These are phyloP conservation scores for Rhodeus uyekii DNA, from an alignment of 2,797 vertebrate genomes.

Conservation along the genomic window DNA sequence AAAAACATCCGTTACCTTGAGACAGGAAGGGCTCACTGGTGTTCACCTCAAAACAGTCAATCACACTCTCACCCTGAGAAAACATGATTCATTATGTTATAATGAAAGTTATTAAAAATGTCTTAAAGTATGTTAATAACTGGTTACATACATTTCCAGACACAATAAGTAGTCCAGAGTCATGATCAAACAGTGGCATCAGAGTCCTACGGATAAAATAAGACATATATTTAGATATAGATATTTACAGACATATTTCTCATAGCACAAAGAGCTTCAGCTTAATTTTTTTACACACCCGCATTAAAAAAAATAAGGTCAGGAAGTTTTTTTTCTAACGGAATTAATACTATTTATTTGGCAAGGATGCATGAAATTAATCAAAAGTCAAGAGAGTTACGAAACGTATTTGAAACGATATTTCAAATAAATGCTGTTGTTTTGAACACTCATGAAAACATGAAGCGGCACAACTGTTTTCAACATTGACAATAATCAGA, in stretches of 20 bases:
- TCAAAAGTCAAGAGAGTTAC: background rate
- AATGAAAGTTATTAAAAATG: background rate
- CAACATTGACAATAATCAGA: background rate
- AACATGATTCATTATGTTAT: background rate
- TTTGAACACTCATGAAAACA: background rate
- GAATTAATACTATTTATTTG: background rate
- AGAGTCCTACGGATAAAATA: conserved; percentile 72
- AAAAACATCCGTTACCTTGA: conserved; percentile 74
- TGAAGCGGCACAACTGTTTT: background rate
- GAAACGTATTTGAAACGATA: too few species aligned
- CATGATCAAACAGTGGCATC: conserved; percentile 85
- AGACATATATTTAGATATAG: too few species aligned
- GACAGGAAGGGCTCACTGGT: conserved; percentile 76
- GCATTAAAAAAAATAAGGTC: background rate
- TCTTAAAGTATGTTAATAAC: background rate
- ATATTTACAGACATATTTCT: conserved; percentile 3
- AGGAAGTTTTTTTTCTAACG: background rate
- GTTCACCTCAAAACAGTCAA: conserved; percentile 86
- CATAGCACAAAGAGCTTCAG: background rate
- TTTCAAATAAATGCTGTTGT: background rate
- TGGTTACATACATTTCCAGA: conserved; percentile 82
- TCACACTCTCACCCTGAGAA: conserved; percentile 83
- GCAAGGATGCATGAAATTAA: background rate
- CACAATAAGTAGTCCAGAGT: conserved; percentile 86
- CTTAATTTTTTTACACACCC: background rate